A percentile compares a stretch with the other conserved stretches of the same genome.
These are phyloP conservation scores for Turdus rufiventris DNA, from an alignment of 2,113 vertebrate genomes.

Conservation along the genomic window DNA sequence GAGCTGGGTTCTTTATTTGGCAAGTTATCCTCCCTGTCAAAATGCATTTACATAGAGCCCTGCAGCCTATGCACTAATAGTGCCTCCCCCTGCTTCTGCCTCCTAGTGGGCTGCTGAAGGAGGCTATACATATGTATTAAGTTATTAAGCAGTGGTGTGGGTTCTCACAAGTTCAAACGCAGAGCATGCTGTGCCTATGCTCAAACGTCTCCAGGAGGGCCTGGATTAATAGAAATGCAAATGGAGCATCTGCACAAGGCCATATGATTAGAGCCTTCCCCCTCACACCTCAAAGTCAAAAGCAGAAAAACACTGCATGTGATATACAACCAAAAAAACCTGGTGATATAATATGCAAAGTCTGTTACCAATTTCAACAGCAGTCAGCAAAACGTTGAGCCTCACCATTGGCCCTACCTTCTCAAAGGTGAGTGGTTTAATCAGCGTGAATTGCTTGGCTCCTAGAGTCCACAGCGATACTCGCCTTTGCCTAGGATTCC, in stretches of 20 bases:
- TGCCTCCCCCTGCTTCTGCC: conserved; percentile 76
- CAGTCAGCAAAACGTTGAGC: conserved; percentile 75
- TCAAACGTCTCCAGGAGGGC: conserved; percentile 81
- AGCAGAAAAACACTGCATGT: conserved; percentile 79
- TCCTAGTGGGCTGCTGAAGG: conserved; percentile 80
- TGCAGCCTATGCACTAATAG: conserved; percentile 51
- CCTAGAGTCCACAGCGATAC: background rate
- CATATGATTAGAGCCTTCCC: conserved; percentile 79
- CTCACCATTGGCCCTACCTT: conserved; percentile 46
- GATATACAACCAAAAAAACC: conserved; percentile 75
- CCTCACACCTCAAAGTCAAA: conserved; percentile 81
- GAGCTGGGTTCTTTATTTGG: conserved; percentile 9
- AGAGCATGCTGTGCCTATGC: conserved; percentile 80
- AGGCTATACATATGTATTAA: conserved; percentile 83
- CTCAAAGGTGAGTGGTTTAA: conserved; percentile 64
- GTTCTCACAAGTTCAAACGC: conserved; percentile 84
- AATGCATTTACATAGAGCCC: conserved; percentile 66
- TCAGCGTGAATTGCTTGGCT: background rate
- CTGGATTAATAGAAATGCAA: conserved; percentile 85
- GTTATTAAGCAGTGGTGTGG: conserved; percentile 80
- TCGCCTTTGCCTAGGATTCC: background rate
- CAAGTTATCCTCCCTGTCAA: conserved; percentile 61
- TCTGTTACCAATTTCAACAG: conserved; percentile 75
- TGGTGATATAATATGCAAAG: conserved; percentile 79
- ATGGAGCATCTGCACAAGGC: conserved; percentile 82